A percentile compares a stretch with the other conserved stretches of the same genome.
phyloP scores from a whole-genome alignment of 2,888 invertebrate genomes.

The Lasioglossum morio region DNA sequence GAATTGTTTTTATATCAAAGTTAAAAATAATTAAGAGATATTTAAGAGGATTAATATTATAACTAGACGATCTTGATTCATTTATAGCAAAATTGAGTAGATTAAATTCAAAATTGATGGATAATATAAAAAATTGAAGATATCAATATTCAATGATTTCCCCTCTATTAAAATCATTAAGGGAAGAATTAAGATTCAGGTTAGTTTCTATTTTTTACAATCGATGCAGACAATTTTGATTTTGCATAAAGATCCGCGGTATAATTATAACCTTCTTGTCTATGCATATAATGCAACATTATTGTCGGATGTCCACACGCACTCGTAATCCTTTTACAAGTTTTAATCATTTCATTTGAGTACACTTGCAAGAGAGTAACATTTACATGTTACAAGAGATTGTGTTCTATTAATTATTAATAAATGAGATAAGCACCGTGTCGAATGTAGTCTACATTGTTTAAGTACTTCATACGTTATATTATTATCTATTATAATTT shows the following conservation, averaged over 20 bases:
- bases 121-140: too few species aligned
- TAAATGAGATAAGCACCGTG: neutral
- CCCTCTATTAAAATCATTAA: too few species aligned
- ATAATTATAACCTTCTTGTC: neutral
- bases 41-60: neutral
- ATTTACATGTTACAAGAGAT: neutral
- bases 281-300: neutral
- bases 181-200: too few species aligned
- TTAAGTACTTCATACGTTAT: neutral
- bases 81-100: too few species aligned
- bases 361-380: too few species aligned
- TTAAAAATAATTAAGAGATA: neutral
- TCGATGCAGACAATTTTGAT: too few species aligned
- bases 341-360: neutral
- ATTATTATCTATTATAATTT: neutral
- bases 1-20: neutral
- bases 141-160: too few species aligned
- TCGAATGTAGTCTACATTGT: neutral
- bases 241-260: too few species aligned
- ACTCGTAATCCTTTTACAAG: neutral
- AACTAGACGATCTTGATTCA: too few species aligned
- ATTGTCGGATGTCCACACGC: neutral
- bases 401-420: neutral
- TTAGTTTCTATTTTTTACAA: too few species aligned
- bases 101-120: too few species aligned